Base-by-base conservation (phyloP, 2,888 invertebrate genomes). In the Deladenus siricidicola region DNA sequence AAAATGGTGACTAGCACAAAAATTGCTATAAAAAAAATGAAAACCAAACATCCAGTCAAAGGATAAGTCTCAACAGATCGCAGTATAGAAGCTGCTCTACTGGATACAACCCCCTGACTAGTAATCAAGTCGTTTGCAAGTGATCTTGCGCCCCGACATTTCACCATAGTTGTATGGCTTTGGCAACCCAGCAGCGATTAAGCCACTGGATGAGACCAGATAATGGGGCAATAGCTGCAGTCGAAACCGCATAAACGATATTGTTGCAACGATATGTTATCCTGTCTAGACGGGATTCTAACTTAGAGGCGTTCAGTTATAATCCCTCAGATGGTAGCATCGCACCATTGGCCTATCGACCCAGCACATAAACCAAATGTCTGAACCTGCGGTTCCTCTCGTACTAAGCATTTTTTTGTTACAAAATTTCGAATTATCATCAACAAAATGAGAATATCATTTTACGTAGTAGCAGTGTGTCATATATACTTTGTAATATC, bases 291-390 rank as follows among this genome's bases (percentile, higher is more conserved):
- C 80, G 81, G 84, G 84, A 84, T 85, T 83, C 84, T 82, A 83
- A 83, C 84, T 85, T 84, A 80, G 80, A 81, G 79, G 80, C 80
- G 75, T 80, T 81, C 80, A 82, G 80, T 75, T 78, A 83, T 85
- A 85, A 84, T 85, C 84, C 84, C 81, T 80, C 84, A 82, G 83
- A 84, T 83, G 84, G 84, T 85, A 85, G 84, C 85, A 81, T 85
- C 84, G 83, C 84, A 84, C 84, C 85, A 85, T 80, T 83, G 84
- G 82, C 83, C 83, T 81, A 80, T 85, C 84, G 83, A 80, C 82
- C 83, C 82, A 84, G 84, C 84, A 83, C 84, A 79, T 83, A 82
- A 83, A 83, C 84, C 84, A 84, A 83, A 80, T 82, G 83, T 84
- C 83, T 81, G 83, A 84, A 83, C 82, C 67, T 64, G 65, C 65